Evolutionary conservation across 2,113 vertebrate genomes (phyloP).

Genomic region (Craseonycteris thonglongyai): DNA sequence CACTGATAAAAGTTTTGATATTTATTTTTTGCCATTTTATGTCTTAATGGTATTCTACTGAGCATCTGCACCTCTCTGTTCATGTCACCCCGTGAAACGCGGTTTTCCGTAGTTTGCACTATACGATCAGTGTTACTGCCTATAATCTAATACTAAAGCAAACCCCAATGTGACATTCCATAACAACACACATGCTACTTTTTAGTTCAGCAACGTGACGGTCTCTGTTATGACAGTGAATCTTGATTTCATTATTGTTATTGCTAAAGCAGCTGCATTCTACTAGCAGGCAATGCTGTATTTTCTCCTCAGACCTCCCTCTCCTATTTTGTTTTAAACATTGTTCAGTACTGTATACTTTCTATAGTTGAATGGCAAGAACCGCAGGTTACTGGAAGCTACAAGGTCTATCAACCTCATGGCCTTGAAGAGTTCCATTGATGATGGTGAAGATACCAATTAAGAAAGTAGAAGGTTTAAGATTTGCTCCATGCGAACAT

Average conservation of each 20-base stretch:
- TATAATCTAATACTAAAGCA: constrained; percentile 85
- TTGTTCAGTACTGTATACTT: constrained; percentile 63
- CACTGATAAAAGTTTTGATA: constrained; percentile 99
- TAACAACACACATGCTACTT: constrained; percentile 73
- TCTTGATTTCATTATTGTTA: constrained; percentile 64
- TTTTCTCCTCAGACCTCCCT: constrained; percentile 59
- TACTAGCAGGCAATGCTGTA: constrained; percentile 69
- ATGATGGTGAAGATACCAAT: constrained; percentile 62
- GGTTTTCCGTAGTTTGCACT: constrained; percentile 96
- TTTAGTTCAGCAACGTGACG: constrained; percentile 77
- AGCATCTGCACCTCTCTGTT: constrained; percentile 94
- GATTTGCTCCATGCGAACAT: constrained; percentile 71
- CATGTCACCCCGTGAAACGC: constrained; percentile 89
- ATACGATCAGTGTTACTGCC: constrained; percentile 99
- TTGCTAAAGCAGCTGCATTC: constrained; percentile 74
- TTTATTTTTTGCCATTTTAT: constrained; percentile 99
- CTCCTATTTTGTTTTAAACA: constrained; percentile 57
- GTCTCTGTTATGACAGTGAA: constrained; percentile 75
- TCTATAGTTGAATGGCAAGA: constrained; percentile 72
- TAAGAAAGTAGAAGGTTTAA: constrained; percentile 60
- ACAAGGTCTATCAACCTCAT: constrained; percentile 52
- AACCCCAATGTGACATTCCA: constrained; percentile 86
- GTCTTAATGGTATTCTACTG: constrained; percentile 99
- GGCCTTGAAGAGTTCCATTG: constrained; percentile 66
- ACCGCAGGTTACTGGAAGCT: constrained; percentile 65